Base-by-base conservation (phyloP, 2,797 vertebrate genomes). In the Amblyraja radiata region DNA sequence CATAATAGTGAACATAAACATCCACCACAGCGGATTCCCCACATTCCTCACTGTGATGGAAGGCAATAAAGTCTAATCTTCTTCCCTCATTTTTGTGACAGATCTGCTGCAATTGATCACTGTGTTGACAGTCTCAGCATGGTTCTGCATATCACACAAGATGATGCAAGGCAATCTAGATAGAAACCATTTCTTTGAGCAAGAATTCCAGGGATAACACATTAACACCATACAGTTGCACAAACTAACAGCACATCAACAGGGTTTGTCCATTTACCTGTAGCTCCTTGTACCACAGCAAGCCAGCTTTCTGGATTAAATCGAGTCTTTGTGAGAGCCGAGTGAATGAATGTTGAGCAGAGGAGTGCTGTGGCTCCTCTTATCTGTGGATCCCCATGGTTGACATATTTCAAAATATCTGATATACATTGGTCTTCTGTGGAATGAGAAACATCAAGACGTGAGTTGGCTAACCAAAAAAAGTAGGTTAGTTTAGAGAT, bases 321-420 rank as follows among this genome's bases (percentile, higher is more conserved):
- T 16, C 97, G 98, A 0, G 98, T 98, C 95, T 98, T 98, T 94
- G 94, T 97, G 65, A 99, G 97, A 77, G 98, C 97, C 2, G 99
- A 97, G 93, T 96, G 97, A 93, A 98, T 93, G 78, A 99, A 96
- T 71, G 98, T 97, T 93, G 97, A 98, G 94, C 98, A 99, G 83
- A 99, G 96, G 94, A 99, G 97, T 93, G 98, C 98, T 9, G 97
- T 98, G 94, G 98, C 97, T 92, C 99, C 99, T 95, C 99, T 96
- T 93, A 99, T 98, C 96, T 99, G 99, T 1, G 98, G 99, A 95
- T 99, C 99, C 18, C 98, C 98, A 0, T 99, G 99, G 58, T 97
- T 96, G 2, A 98, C 96, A 86, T 98, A 98, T 94, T 95, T 96
- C 95, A 99, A 94, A 93, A 99, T 90, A 68, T 99, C 99, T 0